Conservation (phyloP, 2,113 vertebrate species). For the Artemisiospiza belli region DNA sequence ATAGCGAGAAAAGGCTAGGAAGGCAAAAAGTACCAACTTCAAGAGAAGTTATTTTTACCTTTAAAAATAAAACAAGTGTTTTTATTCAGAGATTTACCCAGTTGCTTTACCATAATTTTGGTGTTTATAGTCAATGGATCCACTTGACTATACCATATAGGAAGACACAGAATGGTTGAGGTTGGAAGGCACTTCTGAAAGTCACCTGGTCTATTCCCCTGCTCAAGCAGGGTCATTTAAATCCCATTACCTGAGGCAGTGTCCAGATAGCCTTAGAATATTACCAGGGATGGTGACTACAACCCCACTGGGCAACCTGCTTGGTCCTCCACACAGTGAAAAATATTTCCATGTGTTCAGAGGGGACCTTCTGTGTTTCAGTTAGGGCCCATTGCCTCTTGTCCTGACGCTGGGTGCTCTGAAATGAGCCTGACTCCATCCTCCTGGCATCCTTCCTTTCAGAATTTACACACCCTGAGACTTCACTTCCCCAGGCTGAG, state of each 20-base stretch:
- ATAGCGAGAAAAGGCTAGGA: not conserved
- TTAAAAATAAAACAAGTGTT: not conserved
- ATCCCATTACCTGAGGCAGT: not conserved
- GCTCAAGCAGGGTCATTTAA: not conserved
- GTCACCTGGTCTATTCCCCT: not conserved
- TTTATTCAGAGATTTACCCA: not conserved
- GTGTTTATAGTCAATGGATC: not conserved
- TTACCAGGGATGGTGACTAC: not conserved
- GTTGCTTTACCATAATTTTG: not conserved
- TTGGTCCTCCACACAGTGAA: not conserved
- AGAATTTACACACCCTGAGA: not conserved
- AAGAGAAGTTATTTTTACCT: not conserved
- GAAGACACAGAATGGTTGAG: not conserved
- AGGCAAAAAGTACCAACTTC: not conserved
- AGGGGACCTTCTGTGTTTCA: rapidly evolving
- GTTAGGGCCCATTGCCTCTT: not conserved
- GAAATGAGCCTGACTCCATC: not conserved
- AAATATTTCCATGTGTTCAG: not conserved
- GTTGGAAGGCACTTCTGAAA: not conserved
- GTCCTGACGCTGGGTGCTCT: not conserved
- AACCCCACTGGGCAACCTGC: rapidly evolving
- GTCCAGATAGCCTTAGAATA: not conserved
- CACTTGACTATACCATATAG: not conserved
- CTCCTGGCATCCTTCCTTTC: not conserved
- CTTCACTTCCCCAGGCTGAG: not conserved